Evolutionary conservation across 2,888 invertebrate genomes (phyloP).

Genomic region (Melanostoma scalare): DNA sequence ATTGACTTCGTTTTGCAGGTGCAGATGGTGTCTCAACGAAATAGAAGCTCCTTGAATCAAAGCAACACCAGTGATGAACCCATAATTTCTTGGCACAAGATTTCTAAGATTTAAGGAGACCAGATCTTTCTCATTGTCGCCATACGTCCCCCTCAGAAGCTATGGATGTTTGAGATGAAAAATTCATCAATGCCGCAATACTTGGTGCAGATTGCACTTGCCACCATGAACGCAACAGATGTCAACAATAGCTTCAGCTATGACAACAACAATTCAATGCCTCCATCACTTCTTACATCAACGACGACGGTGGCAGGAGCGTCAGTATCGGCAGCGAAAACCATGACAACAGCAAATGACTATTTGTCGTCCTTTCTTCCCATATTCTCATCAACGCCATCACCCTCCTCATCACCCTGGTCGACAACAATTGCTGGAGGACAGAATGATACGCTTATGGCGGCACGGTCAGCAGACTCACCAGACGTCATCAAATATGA

Average conservation of each 20-base stretch:
- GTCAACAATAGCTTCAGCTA: constrained; percentile 45
- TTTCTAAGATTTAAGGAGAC: constrained; percentile 16
- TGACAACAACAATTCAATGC: constrained; percentile 55
- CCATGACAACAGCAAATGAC: constrained; percentile 56
- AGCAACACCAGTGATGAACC: constrained; percentile 46
- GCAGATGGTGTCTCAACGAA: constrained; percentile 12
- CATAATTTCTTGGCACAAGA: constrained; percentile 43
- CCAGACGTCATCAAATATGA: constrained; percentile 78
- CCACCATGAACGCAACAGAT: constrained; percentile 61
- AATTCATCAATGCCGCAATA: constrained; percentile 45
- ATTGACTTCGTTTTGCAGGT: constrained; percentile 61
- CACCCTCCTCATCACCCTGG: constrained; percentile 59
- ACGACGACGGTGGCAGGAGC: constrained; percentile 24
- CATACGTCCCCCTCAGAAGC: constrained; percentile 1
- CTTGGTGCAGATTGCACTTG: constrained; percentile 53
- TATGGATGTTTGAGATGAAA: constrained; percentile 47
- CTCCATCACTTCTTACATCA: constrained; percentile 36
- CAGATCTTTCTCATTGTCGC: constrained; percentile 6
- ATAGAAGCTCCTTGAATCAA: constrained; percentile 27
- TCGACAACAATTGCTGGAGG: constrained; percentile 72
- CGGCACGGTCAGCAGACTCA: constrained; percentile 47
- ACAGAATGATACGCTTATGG: constrained; percentile 63
- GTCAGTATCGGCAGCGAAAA: constrained; percentile 13
- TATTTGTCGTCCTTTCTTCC: constrained; percentile 50
- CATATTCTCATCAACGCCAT: constrained; percentile 71